Conservation (phyloP, 2,797 vertebrate genomes). For the Melanotaenia boesemani region DNA sequence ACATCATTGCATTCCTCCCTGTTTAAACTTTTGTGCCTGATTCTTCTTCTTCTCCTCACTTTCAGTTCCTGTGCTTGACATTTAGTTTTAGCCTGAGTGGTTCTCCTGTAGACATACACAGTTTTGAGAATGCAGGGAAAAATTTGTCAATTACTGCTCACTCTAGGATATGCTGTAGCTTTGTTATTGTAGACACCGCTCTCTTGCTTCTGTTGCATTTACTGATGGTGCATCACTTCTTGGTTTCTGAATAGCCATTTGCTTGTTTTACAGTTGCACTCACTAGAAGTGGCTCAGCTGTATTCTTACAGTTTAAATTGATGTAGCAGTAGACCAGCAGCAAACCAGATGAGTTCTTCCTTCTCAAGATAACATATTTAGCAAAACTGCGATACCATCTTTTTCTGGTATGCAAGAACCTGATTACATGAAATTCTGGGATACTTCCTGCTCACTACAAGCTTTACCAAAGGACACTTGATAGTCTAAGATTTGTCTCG, state of each 20-base stretch:
- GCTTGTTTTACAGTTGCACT: background rate
- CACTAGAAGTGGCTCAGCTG: too few relatives aligned
- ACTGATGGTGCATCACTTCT: background rate
- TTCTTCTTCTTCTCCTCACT: background rate
- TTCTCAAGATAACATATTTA: too few relatives aligned
- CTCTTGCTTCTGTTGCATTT: background rate
- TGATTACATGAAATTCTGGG: background rate
- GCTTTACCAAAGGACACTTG: slow-evolving; percentile 2
- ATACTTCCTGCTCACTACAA: background rate
- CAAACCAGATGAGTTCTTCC: too few relatives aligned
- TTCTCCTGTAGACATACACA: slow-evolving; percentile 6
- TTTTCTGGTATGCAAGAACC: background rate
- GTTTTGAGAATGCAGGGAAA: slow-evolving; percentile 20
- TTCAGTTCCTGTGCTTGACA: slow-evolving; percentile 29
- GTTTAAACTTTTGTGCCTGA: background rate
- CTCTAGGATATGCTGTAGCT: slow-evolving; percentile 2
- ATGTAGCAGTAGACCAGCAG: background rate
- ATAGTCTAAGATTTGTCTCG: slow-evolving; percentile 9
- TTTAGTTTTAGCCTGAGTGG: slow-evolving; percentile 29
- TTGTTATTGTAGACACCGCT: slow-evolving; percentile 2
- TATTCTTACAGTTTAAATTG: background rate
- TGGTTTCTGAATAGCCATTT: slow-evolving; percentile 10
- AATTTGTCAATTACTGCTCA: slow-evolving; percentile 35
- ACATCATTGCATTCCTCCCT: background rate
- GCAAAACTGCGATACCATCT: background rate